phyloP scores from a whole-genome alignment of 2,113 vertebrate species.

The Burhinus bistriatus region DNA sequence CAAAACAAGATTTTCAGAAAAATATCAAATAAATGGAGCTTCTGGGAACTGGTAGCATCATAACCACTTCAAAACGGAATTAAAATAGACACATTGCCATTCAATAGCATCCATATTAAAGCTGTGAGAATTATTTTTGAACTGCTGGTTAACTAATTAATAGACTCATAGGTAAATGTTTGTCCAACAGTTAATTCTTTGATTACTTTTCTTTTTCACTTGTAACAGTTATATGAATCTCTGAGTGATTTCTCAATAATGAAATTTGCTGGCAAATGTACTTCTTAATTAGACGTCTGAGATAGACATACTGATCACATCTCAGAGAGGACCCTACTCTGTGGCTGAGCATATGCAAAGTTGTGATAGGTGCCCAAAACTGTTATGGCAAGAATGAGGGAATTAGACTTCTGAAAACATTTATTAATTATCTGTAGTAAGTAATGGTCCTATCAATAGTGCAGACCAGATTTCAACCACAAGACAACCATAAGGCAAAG shows the following conservation, averaged over 20 bases:
- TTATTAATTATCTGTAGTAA: not conserved
- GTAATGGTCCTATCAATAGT: not conserved
- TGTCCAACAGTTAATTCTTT: not conserved
- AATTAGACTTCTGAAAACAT: not conserved
- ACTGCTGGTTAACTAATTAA: not conserved
- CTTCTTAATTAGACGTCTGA: not conserved
- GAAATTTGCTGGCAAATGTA: not conserved
- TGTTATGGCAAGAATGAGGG: not conserved
- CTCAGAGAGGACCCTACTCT: not conserved
- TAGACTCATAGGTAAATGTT: slow-evolving; percentile 29
- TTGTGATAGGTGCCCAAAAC: not conserved
- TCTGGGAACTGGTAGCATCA: not conserved
- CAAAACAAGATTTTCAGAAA: not conserved
- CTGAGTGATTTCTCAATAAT: not conserved
- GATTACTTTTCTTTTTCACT: not conserved
- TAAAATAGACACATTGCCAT: not conserved
- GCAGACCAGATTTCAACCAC: not conserved
- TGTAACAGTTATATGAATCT: not conserved
- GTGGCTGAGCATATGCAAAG: not conserved
- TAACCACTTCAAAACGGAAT: not conserved
- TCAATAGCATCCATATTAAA: not conserved
- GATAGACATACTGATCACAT: not conserved
- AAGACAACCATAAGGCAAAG: not conserved
- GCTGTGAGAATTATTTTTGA: not conserved
- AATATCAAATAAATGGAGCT: not conserved